phyloP scores from a whole-genome alignment of 1,140 invertebrate genomes.

The Helicoverpa armigera region DNA sequence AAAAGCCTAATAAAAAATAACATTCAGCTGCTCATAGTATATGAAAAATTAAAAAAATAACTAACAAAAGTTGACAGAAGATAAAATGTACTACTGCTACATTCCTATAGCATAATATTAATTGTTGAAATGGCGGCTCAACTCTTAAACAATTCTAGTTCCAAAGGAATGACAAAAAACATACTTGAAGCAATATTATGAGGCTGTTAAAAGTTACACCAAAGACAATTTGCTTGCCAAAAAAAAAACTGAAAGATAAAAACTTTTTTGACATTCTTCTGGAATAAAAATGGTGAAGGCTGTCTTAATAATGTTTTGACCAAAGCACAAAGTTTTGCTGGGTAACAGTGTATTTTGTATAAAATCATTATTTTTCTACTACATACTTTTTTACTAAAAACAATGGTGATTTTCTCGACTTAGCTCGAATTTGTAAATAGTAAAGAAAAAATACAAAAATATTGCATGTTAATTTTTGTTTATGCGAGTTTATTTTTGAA shows the following conservation, averaged over 20 bases:
- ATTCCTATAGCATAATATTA: constrained; percentile 62
- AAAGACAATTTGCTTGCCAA: background rate
- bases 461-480: constrained; percentile 44
- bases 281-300: constrained; percentile 48
- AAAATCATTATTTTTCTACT: constrained; percentile 16
- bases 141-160: constrained; percentile 16
- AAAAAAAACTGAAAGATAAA: background rate
- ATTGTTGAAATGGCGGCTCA: constrained; percentile 27
- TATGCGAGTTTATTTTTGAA: constrained; percentile 34
- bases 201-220: background rate
- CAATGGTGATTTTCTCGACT: constrained; percentile 3
- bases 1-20: constrained; percentile 81
- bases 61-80: constrained; percentile 58
- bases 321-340: constrained; percentile 61
- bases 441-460: constrained; percentile 52
- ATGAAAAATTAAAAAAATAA: constrained; percentile 39
- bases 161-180: constrained; percentile 51
- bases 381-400: constrained; percentile 11
- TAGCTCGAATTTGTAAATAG: constrained; percentile 53
- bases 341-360: constrained; percentile 48
- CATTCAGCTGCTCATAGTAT: constrained; percentile 56
- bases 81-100: constrained; percentile 57
- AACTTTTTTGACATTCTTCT: constrained; percentile 54
- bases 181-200: too few species aligned
- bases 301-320: constrained; percentile 45